Percentiles rank a stretch among this genome's conserved stretches.
These are phyloP conservation scores for Drosophila aff. DNA, from an alignment of 1,140 invertebrate species.

Conservation along the genomic window DNA sequence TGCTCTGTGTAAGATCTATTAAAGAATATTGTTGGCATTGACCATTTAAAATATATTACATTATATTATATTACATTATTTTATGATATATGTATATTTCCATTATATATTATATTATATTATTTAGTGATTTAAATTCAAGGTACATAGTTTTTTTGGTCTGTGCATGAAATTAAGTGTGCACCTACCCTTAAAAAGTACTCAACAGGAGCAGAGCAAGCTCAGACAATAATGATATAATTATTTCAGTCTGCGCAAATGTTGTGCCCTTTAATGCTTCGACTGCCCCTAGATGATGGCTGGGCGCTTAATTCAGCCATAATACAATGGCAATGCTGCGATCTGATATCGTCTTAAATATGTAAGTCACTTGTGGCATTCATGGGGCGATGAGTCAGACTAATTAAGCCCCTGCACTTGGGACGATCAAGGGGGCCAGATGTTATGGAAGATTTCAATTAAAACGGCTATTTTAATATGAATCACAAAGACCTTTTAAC, in stretches of 20 bases:
- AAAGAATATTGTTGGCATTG: too few species aligned
- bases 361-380: conserved; percentile 32
- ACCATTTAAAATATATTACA: too few species aligned
- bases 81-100: background rate
- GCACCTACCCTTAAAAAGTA: background rate
- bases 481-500: conserved; percentile 1
- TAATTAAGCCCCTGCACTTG: conserved; percentile 9
- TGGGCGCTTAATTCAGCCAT: conserved; percentile 17
- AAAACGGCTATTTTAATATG: background rate
- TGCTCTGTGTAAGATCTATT: background rate
- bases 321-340: conserved; percentile 19
- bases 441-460: conserved; percentile 10
- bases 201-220: background rate
- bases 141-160: background rate
- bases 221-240: conserved; percentile 38
- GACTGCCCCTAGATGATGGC: conserved; percentile 14
- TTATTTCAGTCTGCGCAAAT: conserved; percentile 37
- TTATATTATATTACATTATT: background rate
- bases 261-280: conserved; percentile 53
- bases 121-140: background rate
- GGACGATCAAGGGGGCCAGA: conserved; percentile 11
- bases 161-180: background rate
- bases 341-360: conserved; percentile 19
- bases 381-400: conserved; percentile 30
- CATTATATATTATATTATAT: background rate